Percentiles rank a stretch among this genome's conserved stretches.
Conservation (phyloP, 2,888 invertebrate species). For the Chaitophorus viminalis region DNA sequence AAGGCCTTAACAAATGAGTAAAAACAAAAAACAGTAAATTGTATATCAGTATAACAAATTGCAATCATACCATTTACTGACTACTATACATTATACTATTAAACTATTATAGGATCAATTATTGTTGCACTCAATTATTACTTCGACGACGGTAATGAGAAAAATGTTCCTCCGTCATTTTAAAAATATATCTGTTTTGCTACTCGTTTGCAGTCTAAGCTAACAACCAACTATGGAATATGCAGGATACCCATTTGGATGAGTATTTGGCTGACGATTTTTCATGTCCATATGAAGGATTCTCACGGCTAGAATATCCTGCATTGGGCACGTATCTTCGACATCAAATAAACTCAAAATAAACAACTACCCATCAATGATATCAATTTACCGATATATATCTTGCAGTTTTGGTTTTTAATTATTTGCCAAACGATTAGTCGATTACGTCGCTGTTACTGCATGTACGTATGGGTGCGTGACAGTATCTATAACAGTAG, state of each 20-base stretch:
- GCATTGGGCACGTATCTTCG: neutral
- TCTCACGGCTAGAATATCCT: slow-evolving; percentile 26
- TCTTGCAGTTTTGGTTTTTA: slow-evolving; percentile 14
- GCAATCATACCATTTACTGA: too few species aligned
- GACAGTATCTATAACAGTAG: neutral
- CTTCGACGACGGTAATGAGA: neutral
- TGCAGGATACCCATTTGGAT: neutral
- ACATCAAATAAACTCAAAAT: slow-evolving; percentile 29
- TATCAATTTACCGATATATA: slow-evolving; percentile 57
- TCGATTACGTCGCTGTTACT: slow-evolving; percentile 29
- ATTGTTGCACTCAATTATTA: too few species aligned
- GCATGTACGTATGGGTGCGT: neutral
- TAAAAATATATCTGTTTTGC: neutral
- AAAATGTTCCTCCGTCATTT: neutral
- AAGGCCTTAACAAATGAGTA: too few species aligned
- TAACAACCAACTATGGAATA: neutral
- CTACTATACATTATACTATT: too few species aligned
- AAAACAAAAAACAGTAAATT: too few species aligned
- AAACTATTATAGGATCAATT: too few species aligned
- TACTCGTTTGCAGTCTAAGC: neutral
- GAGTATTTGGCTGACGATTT: neutral
- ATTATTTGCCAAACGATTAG: slow-evolving; percentile 56
- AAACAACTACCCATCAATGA: slow-evolving; percentile 43
- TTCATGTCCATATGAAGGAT: neutral
- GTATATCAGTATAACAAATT: too few species aligned